A percentile compares a stretch with the other conserved stretches of the same genome.
Conservation (phyloP, 2,797 vertebrate genomes). For the Capromys pilorides region DNA sequence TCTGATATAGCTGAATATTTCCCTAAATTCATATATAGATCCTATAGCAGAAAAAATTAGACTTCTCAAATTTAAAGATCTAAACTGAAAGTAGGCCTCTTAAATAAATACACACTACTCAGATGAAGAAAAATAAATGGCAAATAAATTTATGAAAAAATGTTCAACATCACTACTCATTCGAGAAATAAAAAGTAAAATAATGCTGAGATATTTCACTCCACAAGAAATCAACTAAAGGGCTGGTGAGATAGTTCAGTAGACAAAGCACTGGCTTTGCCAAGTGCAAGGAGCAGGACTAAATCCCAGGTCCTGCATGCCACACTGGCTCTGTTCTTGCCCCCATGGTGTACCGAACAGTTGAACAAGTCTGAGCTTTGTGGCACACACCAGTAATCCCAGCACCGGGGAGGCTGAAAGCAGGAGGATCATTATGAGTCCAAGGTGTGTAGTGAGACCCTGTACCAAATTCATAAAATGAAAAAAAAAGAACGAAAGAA, state of each 20-base stretch:
- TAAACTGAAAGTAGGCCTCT: background rate
- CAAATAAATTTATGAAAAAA: background rate
- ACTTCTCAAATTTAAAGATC: background rate
- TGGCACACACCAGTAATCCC: too few species aligned
- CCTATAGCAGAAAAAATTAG: background rate
- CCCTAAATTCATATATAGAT: background rate
- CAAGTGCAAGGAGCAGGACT: too few species aligned
- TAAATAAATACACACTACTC: background rate
- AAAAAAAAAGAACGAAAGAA: background rate
- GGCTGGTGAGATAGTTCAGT: too few species aligned
- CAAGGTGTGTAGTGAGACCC: too few species aligned
- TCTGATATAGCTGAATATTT: background rate
- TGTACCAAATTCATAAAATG: too few species aligned
- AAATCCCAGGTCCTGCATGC: too few species aligned
- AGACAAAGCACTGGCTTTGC: too few species aligned
- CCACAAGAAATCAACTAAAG: background rate
- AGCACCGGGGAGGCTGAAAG: too few species aligned
- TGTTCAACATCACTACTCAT: background rate
- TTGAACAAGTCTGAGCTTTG: too few species aligned
- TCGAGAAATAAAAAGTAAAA: background rate
- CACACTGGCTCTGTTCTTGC: too few species aligned
- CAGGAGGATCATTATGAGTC: too few species aligned
- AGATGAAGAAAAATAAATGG: background rate
- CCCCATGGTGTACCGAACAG: too few species aligned
- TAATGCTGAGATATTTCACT: background rate